These are phyloP conservation scores for Camelus bactrianus DNA, from an alignment of 2,113 vertebrate genomes.

Conservation along the genomic window DNA sequence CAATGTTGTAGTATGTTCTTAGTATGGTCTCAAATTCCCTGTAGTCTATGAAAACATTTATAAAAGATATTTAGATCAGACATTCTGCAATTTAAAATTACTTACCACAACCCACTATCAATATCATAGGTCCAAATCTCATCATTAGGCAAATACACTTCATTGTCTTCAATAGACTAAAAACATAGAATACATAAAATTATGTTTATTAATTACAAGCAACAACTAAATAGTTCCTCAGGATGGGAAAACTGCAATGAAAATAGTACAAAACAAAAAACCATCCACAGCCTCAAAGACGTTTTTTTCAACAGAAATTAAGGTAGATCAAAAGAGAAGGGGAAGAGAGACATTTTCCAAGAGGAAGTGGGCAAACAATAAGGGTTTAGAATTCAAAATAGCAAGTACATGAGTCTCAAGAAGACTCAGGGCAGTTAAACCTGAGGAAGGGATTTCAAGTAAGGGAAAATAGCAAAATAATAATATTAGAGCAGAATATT, in stretches of 20 bases:
- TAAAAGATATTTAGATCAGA: neutral
- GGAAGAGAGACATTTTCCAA: slow-evolving; percentile 5
- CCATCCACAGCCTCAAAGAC: neutral
- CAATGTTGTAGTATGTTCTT: neutral
- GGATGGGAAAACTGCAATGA: slow-evolving; percentile 18
- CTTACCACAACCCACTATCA: slow-evolving; percentile 94
- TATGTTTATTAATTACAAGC: slow-evolving; percentile 57
- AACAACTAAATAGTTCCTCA: slow-evolving; percentile 38
- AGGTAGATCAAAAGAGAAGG: slow-evolving; percentile 24
- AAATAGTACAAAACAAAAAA: slow-evolving; percentile 57
- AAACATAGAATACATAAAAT: slow-evolving; percentile 66
- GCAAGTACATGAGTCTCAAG: slow-evolving; percentile 14
- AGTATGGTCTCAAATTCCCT: neutral
- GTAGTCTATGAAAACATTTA: neutral
- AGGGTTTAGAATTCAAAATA: slow-evolving; percentile 50
- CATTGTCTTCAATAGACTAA: slow-evolving; percentile 95
- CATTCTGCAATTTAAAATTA: slow-evolving; percentile 51
- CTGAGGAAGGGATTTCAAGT: neutral
- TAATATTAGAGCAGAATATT: neutral
- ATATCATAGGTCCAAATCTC: slow-evolving; percentile 97
- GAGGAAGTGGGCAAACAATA: slow-evolving; percentile 7
- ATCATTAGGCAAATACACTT: slow-evolving; percentile 95
- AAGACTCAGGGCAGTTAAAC: neutral
- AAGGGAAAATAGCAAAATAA: neutral
- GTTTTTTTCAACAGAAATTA: slow-evolving; percentile 51